Percentiles rank a stretch among this genome's conserved stretches.
These are phyloP conservation scores for Cephonodes hylas DNA, from an alignment of 2,888 invertebrate genomes.

Conservation along the genomic window DNA sequence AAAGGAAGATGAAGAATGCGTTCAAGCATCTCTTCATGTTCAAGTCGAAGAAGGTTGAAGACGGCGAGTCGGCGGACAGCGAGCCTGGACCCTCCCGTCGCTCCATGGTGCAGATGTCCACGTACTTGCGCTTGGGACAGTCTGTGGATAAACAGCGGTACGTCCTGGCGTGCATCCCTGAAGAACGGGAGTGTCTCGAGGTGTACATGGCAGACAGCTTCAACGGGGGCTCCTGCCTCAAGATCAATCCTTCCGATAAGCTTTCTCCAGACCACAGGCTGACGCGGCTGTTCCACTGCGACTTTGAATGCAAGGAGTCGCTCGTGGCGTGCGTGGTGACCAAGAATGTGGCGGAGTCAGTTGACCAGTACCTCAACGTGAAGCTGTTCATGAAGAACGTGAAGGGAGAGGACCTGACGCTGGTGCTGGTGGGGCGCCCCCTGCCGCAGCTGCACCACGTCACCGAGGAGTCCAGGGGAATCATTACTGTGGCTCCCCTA, in stretches of 20 bases:
- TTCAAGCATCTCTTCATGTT: slow-evolving; percentile 30
- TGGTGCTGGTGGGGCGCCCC: slow-evolving; percentile 44
- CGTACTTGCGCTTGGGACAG: slow-evolving; percentile 40
- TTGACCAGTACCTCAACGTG: slow-evolving; percentile 52
- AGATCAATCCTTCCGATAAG: slow-evolving; percentile 59
- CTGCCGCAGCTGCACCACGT: slow-evolving; percentile 17
- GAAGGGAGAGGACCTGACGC: slow-evolving; percentile 20
- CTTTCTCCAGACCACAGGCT: slow-evolving; percentile 35
- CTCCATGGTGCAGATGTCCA: slow-evolving; percentile 41
- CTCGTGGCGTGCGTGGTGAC: slow-evolving; percentile 64
- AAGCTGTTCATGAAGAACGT: slow-evolving; percentile 35
- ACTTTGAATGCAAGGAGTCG: slow-evolving; percentile 45
- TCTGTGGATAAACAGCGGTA: slow-evolving; percentile 28
- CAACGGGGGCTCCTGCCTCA: slow-evolving; percentile 77
- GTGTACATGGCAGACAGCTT: slow-evolving; percentile 67
- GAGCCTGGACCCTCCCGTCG: slow-evolving; percentile 15
- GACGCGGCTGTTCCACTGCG: slow-evolving; percentile 59
- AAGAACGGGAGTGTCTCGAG: slow-evolving; percentile 58
- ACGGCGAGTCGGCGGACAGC: background rate
- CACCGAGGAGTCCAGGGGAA: slow-evolving; percentile 15
- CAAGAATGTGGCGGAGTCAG: slow-evolving; percentile 39
- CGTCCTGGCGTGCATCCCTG: slow-evolving; percentile 40
- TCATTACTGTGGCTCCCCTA: slow-evolving; percentile 32
- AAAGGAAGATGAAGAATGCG: slow-evolving; percentile 31
- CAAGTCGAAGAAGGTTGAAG: slow-evolving; percentile 19